These are phyloP conservation scores for Gnathonemus echidnorhynchus DNA, from an alignment of 2,113 vertebrate species.

Conservation along the genomic window DNA sequence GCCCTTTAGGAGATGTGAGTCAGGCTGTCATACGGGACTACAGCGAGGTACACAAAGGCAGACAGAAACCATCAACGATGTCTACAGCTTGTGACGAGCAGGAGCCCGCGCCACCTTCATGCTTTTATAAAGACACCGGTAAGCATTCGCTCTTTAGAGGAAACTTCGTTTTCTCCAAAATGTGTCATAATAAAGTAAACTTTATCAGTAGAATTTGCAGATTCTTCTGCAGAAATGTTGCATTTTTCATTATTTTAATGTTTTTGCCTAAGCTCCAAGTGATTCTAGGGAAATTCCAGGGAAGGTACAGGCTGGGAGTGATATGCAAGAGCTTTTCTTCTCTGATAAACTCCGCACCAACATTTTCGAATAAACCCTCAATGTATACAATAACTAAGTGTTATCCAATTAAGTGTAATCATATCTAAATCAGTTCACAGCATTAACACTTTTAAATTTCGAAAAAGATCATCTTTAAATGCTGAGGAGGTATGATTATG, in stretches of 20 bases:
- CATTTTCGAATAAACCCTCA: neutral
- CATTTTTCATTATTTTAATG: neutral
- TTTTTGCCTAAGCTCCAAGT: neutral
- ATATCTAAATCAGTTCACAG: neutral
- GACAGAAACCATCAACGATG: neutral
- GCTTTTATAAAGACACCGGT: neutral
- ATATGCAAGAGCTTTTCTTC: neutral
- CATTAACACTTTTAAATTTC: neutral
- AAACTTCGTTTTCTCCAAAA: neutral
- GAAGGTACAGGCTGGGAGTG: neutral
- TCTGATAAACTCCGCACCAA: neutral
- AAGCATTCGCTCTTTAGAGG: neutral
- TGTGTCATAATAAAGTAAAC: neutral
- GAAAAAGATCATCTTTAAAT: neutral
- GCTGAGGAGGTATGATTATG: neutral
- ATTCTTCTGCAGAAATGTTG: neutral
- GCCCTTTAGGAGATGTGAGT: neutral
- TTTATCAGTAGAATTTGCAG: neutral
- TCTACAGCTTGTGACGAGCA: neutral
- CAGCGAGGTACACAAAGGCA: neutral
- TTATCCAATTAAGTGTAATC: neutral
- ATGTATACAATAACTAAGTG: neutral
- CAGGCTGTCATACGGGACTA: neutral
- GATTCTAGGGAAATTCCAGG: neutral
- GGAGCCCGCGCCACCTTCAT: neutral